phyloP scores from a whole-genome alignment of 2,888 invertebrate genomes.

The Lithophane leautieri region DNA sequence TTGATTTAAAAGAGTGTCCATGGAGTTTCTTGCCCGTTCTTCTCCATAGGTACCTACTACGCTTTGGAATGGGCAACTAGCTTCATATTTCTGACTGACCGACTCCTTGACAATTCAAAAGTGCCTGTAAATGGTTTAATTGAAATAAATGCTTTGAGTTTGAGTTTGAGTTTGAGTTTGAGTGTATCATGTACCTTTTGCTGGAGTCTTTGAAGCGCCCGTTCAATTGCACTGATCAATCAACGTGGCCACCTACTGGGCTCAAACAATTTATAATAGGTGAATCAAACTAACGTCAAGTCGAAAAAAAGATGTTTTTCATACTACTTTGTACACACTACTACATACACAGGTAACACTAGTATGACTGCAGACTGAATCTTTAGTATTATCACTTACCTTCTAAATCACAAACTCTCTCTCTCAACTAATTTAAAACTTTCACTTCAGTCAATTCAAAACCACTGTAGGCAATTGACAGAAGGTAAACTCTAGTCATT shows the following conservation, averaged over 20 bases:
- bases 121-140: no score
- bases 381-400: neutral
- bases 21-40: no score
- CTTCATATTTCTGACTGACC: no score
- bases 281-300: neutral
- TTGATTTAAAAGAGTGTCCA: no score
- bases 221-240: neutral
- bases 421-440: constrained; percentile 13
- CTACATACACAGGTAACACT: neutral
- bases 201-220: no score
- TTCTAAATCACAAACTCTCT: neutral
- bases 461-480: constrained; percentile 28
- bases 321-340: no score
- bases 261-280: neutral
- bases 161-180: no score
- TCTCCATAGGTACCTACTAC: no score
- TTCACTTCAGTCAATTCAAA: constrained; percentile 17
- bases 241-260: neutral
- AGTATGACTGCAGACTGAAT: no score
- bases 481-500: constrained; percentile 33
- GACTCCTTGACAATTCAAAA: no score
- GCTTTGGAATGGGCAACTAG: no score
- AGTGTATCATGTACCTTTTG: neutral
- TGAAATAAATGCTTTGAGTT: no score
- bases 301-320: neutral